A percentile compares a stretch with the other conserved stretches of the same genome.
Evolutionary conservation across 2,113 vertebrate species (phyloP).

Genomic region (Tonatia bakeri): DNA sequence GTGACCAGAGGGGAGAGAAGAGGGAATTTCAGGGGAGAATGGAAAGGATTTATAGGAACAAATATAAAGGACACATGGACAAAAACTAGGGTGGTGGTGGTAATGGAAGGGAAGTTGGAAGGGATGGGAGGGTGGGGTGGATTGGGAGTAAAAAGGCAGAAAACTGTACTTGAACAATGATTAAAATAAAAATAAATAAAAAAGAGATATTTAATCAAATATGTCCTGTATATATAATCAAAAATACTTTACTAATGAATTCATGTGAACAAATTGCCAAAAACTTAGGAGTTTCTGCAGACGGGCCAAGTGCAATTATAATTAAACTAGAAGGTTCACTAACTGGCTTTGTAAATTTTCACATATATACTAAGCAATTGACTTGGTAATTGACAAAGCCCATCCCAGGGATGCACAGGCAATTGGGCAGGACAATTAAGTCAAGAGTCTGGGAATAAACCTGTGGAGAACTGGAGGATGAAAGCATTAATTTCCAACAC

Average conservation of each 20-base stretch:
- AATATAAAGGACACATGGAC: too few relatives aligned
- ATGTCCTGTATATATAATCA: not conserved
- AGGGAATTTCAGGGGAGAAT: too few relatives aligned
- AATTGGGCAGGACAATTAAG: not conserved
- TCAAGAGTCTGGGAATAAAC: not conserved
- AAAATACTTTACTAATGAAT: not conserved
- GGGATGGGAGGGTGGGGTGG: too few relatives aligned
- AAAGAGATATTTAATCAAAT: conserved; percentile 28
- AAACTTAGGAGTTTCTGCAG: not conserved
- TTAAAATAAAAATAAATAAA: too few relatives aligned
- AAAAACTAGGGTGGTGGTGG: too few relatives aligned
- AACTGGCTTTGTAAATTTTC: not conserved
- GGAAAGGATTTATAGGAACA: too few relatives aligned
- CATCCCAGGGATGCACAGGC: not conserved
- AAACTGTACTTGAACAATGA: too few relatives aligned
- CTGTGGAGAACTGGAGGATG: not conserved
- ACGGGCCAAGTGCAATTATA: not conserved
- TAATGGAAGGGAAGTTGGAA: too few relatives aligned
- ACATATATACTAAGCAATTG: not conserved
- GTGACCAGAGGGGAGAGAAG: too few relatives aligned
- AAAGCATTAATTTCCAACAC: not conserved
- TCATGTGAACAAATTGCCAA: not conserved
- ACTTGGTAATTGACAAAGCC: not conserved
- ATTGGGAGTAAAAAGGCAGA: too few relatives aligned
- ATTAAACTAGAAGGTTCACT: not conserved